These are phyloP conservation scores for Elanoides forficatus DNA, from an alignment of 2,113 vertebrate species.

Conservation along the genomic window DNA sequence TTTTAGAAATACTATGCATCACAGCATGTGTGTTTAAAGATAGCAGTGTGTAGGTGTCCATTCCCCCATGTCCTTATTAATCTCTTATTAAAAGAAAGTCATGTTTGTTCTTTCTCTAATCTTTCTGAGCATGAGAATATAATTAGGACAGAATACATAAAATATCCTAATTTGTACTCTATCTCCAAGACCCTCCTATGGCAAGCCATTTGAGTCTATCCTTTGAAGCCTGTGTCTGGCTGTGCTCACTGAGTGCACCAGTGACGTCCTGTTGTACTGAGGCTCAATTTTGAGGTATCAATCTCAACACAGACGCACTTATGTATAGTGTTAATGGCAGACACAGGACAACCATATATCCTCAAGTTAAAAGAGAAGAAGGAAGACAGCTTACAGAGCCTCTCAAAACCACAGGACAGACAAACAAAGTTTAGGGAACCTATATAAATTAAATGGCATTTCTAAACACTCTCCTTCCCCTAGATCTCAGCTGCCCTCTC, in stretches of 20 bases:
- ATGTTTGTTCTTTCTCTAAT: not conserved
- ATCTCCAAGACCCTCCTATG: not conserved
- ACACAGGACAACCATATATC: not conserved
- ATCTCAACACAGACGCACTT: not conserved
- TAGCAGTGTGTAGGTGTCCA: not conserved
- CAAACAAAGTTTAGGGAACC: not conserved
- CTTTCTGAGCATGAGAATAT: not conserved
- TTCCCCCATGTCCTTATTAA: not conserved
- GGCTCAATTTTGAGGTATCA: not conserved
- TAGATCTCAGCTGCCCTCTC: not conserved
- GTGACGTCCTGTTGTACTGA: not conserved
- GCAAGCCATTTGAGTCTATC: not conserved
- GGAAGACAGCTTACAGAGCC: not conserved
- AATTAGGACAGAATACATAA: not conserved
- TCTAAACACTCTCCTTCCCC: not conserved
- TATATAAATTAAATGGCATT: not conserved
- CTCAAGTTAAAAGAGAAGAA: not conserved
- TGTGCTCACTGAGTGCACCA: not conserved
- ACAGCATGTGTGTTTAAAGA: not conserved
- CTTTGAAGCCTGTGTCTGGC: not conserved
- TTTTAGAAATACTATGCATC: not conserved
- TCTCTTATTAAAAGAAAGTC: not conserved
- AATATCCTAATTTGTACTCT: not conserved
- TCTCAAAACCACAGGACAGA: not conserved
- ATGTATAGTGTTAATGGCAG: not conserved